Conservation (phyloP, 2,888 invertebrate species). For the Oxyteleia sp. region DNA sequence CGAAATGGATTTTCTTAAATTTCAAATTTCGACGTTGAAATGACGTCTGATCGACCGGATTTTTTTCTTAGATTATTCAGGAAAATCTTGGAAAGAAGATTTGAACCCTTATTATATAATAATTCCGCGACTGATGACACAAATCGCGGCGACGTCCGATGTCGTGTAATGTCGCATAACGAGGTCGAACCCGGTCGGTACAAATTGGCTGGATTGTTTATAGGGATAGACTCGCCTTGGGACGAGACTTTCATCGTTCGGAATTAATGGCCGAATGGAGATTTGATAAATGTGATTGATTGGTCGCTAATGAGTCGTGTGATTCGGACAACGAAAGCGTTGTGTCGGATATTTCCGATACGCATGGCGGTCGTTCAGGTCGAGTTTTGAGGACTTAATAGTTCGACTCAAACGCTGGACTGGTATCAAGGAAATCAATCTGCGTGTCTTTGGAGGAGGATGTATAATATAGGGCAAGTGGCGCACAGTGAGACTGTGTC, state of each 20-base stretch:
- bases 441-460: too few relatives aligned
- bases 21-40: too few relatives aligned
- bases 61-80: too few relatives aligned
- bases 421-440: too few relatives aligned
- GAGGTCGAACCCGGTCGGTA: constrained; percentile 17
- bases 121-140: constrained; percentile 53
- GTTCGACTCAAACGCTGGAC: too few relatives aligned
- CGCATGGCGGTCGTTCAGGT: neutral
- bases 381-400: constrained; percentile 5
- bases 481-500: too few relatives aligned
- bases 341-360: neutral
- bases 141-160: constrained; percentile 23
- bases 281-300: constrained; percentile 52
- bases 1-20: too few relatives aligned
- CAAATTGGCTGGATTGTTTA: constrained; percentile 50
- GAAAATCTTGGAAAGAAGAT: too few relatives aligned
- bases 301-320: constrained; percentile 55
- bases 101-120: too few relatives aligned
- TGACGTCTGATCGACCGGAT: too few relatives aligned
- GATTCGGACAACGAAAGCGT: constrained; percentile 39
- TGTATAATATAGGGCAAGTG: too few relatives aligned
- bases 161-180: constrained; percentile 23
- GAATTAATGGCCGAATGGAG: constrained; percentile 21
- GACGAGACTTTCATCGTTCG: constrained; percentile 32
- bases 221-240: neutral